Conservation (phyloP, 2,797 vertebrate species). For the Neostethus bicornis region DNA sequence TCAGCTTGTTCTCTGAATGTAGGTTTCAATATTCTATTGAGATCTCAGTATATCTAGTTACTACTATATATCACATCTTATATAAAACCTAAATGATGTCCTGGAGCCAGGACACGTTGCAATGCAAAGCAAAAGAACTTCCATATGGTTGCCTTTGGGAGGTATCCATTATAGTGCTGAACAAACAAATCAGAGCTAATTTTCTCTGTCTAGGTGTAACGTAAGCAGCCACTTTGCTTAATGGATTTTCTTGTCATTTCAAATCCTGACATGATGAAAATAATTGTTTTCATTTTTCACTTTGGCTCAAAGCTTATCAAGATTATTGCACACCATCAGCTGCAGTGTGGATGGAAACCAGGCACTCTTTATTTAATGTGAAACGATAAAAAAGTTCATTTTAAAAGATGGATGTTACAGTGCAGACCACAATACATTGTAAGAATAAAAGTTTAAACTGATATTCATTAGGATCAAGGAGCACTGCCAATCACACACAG, state of each 20-base stretch:
- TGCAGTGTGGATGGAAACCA: conserved; percentile 20
- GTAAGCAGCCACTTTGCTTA: conserved; percentile 26
- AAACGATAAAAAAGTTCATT: conserved; percentile 20
- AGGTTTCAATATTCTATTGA: neutral
- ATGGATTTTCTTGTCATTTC: conserved; percentile 48
- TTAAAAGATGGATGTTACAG: neutral
- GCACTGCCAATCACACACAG: conserved; percentile 5
- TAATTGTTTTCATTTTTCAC: conserved; percentile 9
- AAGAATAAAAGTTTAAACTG: neutral
- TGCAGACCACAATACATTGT: neutral
- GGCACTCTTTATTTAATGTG: conserved; percentile 8
- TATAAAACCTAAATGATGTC: too few species aligned
- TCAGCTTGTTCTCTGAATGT: neutral
- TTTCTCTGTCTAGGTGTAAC: conserved; percentile 32
- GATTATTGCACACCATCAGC: conserved; percentile 12
- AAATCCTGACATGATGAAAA: conserved; percentile 29
- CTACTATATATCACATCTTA: too few species aligned
- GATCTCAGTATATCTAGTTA: too few species aligned
- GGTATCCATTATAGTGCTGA: conserved; percentile 26
- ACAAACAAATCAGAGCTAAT: conserved; percentile 22
- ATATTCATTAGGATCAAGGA: conserved; percentile 4
- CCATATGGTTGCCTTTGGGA: conserved; percentile 22
- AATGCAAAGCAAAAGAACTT: conserved; percentile 19
- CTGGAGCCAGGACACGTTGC: conserved; percentile 8
- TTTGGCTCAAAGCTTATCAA: conserved; percentile 14